Base-by-base conservation (phyloP, 2,888 invertebrate genomes). In the Thecocarcelia acutangulata region DNA sequence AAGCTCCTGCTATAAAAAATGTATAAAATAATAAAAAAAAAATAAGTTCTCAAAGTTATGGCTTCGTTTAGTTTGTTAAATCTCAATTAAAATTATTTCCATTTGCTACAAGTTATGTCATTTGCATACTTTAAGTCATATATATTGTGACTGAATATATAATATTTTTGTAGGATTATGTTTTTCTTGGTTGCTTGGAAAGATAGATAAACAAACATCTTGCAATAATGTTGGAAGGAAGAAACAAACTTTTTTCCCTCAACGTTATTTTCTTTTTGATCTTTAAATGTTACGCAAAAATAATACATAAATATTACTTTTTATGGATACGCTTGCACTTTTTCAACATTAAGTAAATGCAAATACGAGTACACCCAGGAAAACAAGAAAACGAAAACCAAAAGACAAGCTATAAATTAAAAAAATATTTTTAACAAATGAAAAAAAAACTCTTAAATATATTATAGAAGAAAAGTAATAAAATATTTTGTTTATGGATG, bases 251-350 rank as follows among this genome's bases (percentile, higher is more conserved):
- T 68, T 44, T 48, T 37, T 24, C 37, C 9, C 15, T 64, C 37
- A 28, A 13, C 24, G 4, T 50, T 64, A 8, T 24, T 54, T 46
- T 11, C 44, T 44, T 17, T 2, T 58, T 15, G 21, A 40, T 75
- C 44, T 61, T 11, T 37, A 37, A 61, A 44, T 68, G 59, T 68
- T 68, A 68, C 44, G 59, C 75, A 68, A 68, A 13, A 76, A 69
- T 24, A 76, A 76, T 61, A 76, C 69, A 52, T n/a, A n/a, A n/a
- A n/a, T 76, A 69, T 69, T 46, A n/a, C 15, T 24, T 73, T 46
- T 61, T 50, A 73, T 44, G 37, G 50, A 68, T 33, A 42, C 63
- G n/a, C 64, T 64, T 48, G 64, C 48, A 66, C 61, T 42, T 54
- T 73, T 46, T 3, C 17, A 33, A 54, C 19, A 46, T 24, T 56